phyloP scores from a whole-genome alignment of 1,140 invertebrate species.

The Leptinotarsa undecemlineata region DNA sequence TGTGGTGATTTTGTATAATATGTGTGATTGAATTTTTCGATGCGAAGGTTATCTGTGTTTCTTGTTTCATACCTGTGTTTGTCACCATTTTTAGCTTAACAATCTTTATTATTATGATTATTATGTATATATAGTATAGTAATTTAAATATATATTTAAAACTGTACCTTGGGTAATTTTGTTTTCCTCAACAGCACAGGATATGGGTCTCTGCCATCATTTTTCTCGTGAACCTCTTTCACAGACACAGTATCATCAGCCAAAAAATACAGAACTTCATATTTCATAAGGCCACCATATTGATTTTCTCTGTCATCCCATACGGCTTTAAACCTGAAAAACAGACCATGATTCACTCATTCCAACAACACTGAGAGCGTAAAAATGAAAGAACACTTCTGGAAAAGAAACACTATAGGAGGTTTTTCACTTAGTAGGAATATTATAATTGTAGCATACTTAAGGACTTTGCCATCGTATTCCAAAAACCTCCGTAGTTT shows the following conservation, averaged over 20 bases:
- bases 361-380: background rate
- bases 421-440: too few relatives aligned
- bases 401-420: too few relatives aligned
- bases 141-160: too few relatives aligned
- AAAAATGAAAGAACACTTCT: background rate
- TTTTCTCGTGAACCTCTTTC: constrained; percentile 69
- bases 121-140: too few relatives aligned
- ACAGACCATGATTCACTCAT: constrained; percentile 19
- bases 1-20: too few relatives aligned
- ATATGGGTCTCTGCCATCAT: constrained; percentile 75
- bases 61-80: too few relatives aligned
- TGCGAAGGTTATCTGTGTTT: too few relatives aligned
- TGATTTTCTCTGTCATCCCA: constrained; percentile 75
- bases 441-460: constrained; percentile 52
- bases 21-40: too few relatives aligned
- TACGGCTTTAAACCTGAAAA: constrained; percentile 70
- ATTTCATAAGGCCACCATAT: constrained; percentile 65
- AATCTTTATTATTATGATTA: too few relatives aligned
- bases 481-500: constrained; percentile 68
- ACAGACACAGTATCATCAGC: constrained; percentile 80
- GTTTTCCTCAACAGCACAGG: constrained; percentile 72
- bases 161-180: constrained; percentile 68
- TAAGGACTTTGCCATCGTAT: constrained; percentile 72
- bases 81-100: too few relatives aligned
- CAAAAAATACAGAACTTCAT: constrained; percentile 75